Conservation (phyloP, 2,113 vertebrate species). For the Apteryx owenii region DNA sequence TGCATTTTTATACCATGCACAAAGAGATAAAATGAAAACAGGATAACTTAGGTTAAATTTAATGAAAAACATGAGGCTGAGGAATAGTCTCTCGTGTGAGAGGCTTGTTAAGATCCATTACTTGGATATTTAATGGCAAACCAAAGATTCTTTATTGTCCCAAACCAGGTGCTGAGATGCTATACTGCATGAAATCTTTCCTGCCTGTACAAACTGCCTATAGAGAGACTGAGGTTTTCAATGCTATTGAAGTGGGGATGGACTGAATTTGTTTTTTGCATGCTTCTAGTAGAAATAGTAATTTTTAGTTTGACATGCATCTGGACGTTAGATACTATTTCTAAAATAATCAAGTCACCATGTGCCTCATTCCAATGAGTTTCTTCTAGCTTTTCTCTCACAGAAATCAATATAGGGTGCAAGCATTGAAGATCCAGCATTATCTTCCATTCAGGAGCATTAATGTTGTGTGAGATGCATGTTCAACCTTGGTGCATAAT, state of each 20-base stretch:
- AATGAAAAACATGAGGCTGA: not conserved
- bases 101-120: not conserved
- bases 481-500: not conserved
- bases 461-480: fast-evolving
- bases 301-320: not conserved
- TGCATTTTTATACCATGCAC: not conserved
- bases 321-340: not conserved
- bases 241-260: not conserved
- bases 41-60: not conserved
- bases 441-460: not conserved
- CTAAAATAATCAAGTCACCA: not conserved
- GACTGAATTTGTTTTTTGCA: not conserved
- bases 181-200: not conserved
- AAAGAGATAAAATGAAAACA: not conserved
- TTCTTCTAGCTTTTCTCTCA: not conserved
- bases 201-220: not conserved
- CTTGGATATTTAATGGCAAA: not conserved
- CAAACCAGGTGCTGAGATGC: fast-evolving
- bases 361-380: not conserved
- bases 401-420: not conserved
- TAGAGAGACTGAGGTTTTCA: not conserved
- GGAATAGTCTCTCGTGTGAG: not conserved
- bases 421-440: not conserved
- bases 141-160: not conserved
- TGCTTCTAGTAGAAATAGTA: not conserved